Evolutionary conservation across 1,140 invertebrate species (phyloP).

Genomic region (Lerema accius): DNA sequence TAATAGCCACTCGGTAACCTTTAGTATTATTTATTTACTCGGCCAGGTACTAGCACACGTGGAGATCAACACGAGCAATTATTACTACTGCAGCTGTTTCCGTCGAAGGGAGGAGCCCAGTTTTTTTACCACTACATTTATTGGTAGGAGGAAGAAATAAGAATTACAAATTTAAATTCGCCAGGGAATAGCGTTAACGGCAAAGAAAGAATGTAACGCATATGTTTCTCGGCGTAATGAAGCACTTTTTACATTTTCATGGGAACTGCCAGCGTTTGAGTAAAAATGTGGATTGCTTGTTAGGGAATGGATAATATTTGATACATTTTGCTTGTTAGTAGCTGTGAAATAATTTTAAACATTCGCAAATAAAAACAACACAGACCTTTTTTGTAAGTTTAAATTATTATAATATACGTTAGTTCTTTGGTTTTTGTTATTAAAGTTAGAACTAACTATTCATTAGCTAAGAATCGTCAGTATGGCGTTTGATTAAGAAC

Average conservation of each 20-base stretch:
- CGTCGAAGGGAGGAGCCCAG: slow-evolving; percentile 68
- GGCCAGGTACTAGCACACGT: slow-evolving; percentile 19
- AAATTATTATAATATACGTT: no score
- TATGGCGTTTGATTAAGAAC: no score
- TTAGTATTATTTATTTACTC: slow-evolving; percentile 20
- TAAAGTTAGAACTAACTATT: no score
- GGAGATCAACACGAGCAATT: slow-evolving; percentile 69
- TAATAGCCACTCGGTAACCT: slow-evolving; percentile 1
- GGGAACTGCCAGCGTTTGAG: slow-evolving; percentile 11
- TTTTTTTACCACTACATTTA: slow-evolving; percentile 71
- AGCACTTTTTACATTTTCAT: slow-evolving; percentile 30
- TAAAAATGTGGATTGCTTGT: slow-evolving; percentile 21
- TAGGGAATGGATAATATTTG: slow-evolving; percentile 10
- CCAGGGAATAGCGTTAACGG: slow-evolving; percentile 69
- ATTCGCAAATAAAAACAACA: no score
- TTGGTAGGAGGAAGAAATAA: slow-evolving; percentile 65
- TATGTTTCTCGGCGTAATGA: slow-evolving; percentile 64
- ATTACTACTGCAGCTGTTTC: slow-evolving; percentile 77
- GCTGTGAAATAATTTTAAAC: no score
- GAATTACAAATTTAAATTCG: slow-evolving; percentile 80
- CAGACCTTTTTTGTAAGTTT: no score
- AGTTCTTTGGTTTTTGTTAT: no score
- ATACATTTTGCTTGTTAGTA: no score
- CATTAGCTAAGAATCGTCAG: no score
- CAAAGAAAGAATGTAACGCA: slow-evolving; percentile 72